These are phyloP conservation scores for Euplagia quadripunctaria DNA, from an alignment of 2,888 invertebrate genomes.

Conservation along the genomic window DNA sequence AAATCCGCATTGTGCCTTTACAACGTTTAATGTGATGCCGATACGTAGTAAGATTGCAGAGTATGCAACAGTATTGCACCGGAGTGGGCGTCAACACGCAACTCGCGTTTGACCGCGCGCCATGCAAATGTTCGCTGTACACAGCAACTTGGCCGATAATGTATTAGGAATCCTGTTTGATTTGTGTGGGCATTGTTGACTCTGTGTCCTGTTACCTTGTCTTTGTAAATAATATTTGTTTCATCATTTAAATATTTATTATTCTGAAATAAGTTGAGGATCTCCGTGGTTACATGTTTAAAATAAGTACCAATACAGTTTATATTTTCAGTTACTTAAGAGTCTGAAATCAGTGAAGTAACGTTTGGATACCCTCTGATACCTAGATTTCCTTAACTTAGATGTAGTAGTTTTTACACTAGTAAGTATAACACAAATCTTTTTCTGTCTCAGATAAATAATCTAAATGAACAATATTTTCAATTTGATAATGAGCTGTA, in stretches of 20 bases:
- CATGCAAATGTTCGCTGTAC: constrained; percentile 80
- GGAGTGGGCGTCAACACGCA: constrained; percentile 83
- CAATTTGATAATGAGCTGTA: too few relatives aligned
- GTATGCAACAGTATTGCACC: constrained; percentile 68
- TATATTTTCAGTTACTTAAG: background rate
- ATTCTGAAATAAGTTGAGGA: background rate
- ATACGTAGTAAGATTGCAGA: constrained; percentile 78
- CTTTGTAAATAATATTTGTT: constrained; percentile 38
- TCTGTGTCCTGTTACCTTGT: constrained; percentile 56
- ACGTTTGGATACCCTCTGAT: too few relatives aligned
- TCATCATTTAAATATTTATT: constrained; percentile 10
- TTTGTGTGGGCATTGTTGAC: constrained; percentile 82
- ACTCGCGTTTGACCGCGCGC: constrained; percentile 69
- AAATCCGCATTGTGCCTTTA: constrained; percentile 77
- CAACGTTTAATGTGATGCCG: constrained; percentile 81
- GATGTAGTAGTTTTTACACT: too few relatives aligned
- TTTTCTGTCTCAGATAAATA: too few relatives aligned
- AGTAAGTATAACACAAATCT: too few relatives aligned
- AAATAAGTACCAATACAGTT: background rate
- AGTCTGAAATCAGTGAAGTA: background rate
- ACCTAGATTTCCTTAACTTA: background rate
- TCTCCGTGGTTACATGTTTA: background rate
- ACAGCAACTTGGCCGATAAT: constrained; percentile 72
- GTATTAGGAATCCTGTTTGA: constrained; percentile 81
- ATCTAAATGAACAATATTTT: too few relatives aligned